Percentiles rank a stretch among this genome's conserved stretches.
phyloP scores from a whole-genome alignment of 2,113 vertebrate genomes.

The Tiliqua scincoides region DNA sequence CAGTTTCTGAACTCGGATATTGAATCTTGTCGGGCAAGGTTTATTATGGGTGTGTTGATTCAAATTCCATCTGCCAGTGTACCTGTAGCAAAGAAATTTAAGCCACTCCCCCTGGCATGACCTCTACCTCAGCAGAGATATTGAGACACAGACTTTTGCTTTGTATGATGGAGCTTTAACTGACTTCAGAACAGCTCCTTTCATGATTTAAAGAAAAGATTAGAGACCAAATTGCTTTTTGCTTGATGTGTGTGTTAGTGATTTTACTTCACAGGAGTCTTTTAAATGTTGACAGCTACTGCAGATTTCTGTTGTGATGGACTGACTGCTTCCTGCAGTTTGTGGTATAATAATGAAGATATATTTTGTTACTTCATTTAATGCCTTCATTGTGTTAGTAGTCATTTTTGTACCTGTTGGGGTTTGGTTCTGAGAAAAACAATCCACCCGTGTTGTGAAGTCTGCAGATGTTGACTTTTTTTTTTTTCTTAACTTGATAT shows the following conservation, averaged over 20 bases:
- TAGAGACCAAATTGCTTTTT: constrained; percentile 61
- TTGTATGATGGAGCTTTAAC: constrained; percentile 32
- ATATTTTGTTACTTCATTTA: constrained; percentile 33
- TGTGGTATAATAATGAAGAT: constrained; percentile 1
- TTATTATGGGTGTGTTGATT: constrained; percentile 68
- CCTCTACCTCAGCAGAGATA: constrained; percentile 64
- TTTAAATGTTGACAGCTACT: constrained; percentile 76
- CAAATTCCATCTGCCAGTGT: constrained; percentile 71
- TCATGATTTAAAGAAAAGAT: constrained; percentile 53
- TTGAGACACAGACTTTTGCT: constrained; percentile 63
- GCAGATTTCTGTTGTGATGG: constrained; percentile 54
- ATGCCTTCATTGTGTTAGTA: constrained; percentile 58
- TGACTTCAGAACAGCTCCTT: constrained; percentile 62
- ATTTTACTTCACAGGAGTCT: constrained; percentile 74
- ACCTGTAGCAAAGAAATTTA: constrained; percentile 65
- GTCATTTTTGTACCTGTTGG: background rate
- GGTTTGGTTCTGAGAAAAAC: background rate
- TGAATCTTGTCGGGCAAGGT: constrained; percentile 79
- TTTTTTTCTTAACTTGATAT: constrained; percentile 7
- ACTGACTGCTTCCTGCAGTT: constrained; percentile 40
- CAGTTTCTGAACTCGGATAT: constrained; percentile 49
- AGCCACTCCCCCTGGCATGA: constrained; percentile 75
- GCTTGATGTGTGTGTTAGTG: constrained; percentile 61
- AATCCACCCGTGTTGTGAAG: background rate
- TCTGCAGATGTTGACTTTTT: constrained; percentile 24